phyloP scores from a whole-genome alignment of 1,140 invertebrate species.

The Ceratitis capitata region DNA sequence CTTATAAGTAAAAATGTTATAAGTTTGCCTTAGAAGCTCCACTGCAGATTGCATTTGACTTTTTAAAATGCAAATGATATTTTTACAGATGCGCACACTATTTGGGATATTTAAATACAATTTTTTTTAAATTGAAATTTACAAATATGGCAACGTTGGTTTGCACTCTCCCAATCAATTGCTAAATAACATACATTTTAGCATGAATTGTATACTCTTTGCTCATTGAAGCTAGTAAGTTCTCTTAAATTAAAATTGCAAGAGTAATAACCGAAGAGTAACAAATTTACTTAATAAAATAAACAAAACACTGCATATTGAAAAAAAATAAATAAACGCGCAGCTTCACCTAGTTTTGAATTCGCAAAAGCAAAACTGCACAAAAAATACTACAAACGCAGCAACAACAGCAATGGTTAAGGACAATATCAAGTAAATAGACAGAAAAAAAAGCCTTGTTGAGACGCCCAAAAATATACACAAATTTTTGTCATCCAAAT shows the following conservation, averaged over 20 bases:
- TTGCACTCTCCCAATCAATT: background rate
- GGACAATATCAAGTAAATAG: background rate
- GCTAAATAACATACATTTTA: background rate
- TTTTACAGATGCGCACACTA: too few species aligned
- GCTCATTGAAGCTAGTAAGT: background rate
- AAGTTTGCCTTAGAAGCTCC: too few species aligned
- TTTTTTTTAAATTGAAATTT: too few species aligned
- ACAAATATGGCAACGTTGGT: background rate
- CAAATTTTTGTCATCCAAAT: too few species aligned
- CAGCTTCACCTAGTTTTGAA: background rate
- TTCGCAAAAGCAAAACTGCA: background rate
- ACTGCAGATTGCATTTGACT: too few species aligned
- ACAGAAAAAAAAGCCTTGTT: background rate
- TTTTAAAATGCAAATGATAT: too few species aligned
- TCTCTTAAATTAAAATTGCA: background rate
- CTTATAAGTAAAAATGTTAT: too few species aligned
- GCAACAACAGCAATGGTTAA: background rate
- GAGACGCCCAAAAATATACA: slow-evolving; percentile 33
- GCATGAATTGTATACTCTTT: background rate
- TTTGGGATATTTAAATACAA: too few species aligned
- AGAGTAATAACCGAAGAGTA: background rate
- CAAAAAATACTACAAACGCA: background rate
- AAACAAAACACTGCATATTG: background rate
- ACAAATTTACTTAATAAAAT: background rate
- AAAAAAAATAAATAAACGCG: background rate